Evolutionary conservation across 2,113 vertebrate genomes (phyloP).

Genomic region (Etheostoma spectabile): DNA sequence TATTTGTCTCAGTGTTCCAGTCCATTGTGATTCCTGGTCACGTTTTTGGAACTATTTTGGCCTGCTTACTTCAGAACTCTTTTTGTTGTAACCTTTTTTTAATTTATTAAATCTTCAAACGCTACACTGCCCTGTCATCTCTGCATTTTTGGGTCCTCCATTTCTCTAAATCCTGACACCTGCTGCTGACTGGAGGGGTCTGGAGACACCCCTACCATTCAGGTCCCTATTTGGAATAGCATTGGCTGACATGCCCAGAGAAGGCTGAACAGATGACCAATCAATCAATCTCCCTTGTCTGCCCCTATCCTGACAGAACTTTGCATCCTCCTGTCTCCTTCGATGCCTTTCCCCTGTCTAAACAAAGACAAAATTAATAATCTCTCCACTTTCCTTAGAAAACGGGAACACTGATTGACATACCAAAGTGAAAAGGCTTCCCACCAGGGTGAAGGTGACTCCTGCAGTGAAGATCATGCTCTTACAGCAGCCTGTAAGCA

Average conservation of each 20-base stretch:
- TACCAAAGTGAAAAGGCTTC: slow-evolving; percentile 31
- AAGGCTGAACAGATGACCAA: neutral
- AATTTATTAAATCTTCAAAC: no score
- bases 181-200: slow-evolving; percentile 35
- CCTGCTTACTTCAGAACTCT: no score
- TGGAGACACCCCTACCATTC: slow-evolving; percentile 16
- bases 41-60: no score
- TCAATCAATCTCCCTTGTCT: neutral
- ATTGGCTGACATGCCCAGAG: neutral
- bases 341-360: neutral
- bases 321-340: slow-evolving; percentile 3
- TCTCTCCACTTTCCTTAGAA: slow-evolving; percentile 29
- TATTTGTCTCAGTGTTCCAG: no score
- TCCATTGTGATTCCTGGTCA: no score
- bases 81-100: no score
- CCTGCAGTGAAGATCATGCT: slow-evolving; percentile 38
- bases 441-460: slow-evolving; percentile 58
- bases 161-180: neutral
- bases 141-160: no score
- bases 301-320: neutral
- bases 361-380: slow-evolving; percentile 6
- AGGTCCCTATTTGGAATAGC: slow-evolving; percentile 5
- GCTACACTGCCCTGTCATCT: no score
- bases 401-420: slow-evolving; percentile 15
- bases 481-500: slow-evolving; percentile 12